Evolutionary conservation across 2,797 vertebrate genomes (phyloP).

Genomic region (Micrastur ruficollis): DNA sequence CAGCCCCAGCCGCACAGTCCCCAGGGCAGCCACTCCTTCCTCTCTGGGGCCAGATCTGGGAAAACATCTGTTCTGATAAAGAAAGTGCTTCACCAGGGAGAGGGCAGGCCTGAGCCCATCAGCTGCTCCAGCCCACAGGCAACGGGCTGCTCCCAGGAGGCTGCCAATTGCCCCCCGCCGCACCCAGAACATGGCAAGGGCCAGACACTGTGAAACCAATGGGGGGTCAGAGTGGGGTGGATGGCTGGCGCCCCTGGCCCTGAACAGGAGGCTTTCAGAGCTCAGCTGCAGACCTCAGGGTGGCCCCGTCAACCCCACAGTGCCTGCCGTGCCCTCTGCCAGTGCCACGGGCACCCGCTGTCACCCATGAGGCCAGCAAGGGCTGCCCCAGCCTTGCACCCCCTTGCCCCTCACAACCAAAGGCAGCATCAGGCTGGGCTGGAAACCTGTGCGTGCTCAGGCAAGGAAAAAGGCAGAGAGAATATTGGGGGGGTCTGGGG

Average conservation of each 20-base stretch:
- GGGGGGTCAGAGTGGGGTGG: not conserved
- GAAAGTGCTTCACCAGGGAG: not conserved
- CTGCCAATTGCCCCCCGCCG: not conserved
- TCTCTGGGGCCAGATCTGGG: not conserved
- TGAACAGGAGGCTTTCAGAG: not conserved
- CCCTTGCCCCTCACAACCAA: not conserved
- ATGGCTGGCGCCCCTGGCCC: not conserved
- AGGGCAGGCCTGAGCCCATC: not conserved
- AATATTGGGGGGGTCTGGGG: not conserved
- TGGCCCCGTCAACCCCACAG: not conserved
- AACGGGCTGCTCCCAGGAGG: not conserved
- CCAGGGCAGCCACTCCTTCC: conserved; percentile 12
- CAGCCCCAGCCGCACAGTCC: not conserved
- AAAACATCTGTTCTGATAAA: conserved; percentile 62
- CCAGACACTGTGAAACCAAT: not conserved
- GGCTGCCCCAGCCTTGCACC: not conserved
- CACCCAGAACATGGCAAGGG: not conserved
- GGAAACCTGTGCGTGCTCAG: not conserved
- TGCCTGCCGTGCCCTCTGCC: not conserved
- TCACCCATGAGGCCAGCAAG: not conserved
- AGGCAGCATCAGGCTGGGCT: not conserved
- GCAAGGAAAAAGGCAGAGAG: not conserved
- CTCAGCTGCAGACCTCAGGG: not conserved
- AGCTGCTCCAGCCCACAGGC: not conserved
- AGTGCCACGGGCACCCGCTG: not conserved